Evolutionary conservation across 2,888 invertebrate species (phyloP).

Genomic region (Synergus japonicus): DNA sequence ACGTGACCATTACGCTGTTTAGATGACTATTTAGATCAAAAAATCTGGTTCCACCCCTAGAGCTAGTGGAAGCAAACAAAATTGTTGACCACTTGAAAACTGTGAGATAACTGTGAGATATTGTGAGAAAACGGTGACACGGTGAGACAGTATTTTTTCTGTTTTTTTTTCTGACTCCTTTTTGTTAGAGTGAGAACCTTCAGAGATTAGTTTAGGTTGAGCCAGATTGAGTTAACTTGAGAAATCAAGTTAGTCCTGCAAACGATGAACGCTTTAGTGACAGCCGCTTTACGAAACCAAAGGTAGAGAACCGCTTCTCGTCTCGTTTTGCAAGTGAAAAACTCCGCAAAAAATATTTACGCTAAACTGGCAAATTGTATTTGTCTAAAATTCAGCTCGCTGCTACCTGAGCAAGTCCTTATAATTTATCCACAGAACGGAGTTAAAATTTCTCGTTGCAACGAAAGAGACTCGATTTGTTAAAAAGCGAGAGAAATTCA

Average conservation of each 20-base stretch:
- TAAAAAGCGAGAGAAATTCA: neutral
- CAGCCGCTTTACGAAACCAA: slow-evolving; percentile 20
- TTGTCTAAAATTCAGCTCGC: slow-evolving; percentile 18
- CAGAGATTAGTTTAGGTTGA: slow-evolving; percentile 52
- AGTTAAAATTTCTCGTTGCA: neutral
- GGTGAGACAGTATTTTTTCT: slow-evolving; percentile 17
- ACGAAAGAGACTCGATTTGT: slow-evolving; percentile 15
- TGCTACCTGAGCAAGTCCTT: neutral
- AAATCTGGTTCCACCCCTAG: slow-evolving; percentile 37
- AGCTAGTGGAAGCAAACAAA: slow-evolving; percentile 60
- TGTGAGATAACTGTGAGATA: too few species aligned
- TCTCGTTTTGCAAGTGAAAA: slow-evolving; percentile 8
- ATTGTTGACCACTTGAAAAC: slow-evolving; percentile 61
- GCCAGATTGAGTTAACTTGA: slow-evolving; percentile 42
- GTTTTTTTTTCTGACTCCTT: slow-evolving; percentile 41
- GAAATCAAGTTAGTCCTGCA: slow-evolving; percentile 18
- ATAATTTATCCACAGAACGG: neutral
- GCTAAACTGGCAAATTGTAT: slow-evolving; percentile 33
- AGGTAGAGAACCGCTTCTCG: slow-evolving; percentile 9
- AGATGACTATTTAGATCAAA: neutral
- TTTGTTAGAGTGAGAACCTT: slow-evolving; percentile 42
- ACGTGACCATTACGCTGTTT: neutral
- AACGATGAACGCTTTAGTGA: neutral
- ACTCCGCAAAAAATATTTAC: slow-evolving; percentile 9
- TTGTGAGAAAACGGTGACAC: neutral